phyloP scores from a whole-genome alignment of 2,888 invertebrate species.

The Tipula helvola region DNA sequence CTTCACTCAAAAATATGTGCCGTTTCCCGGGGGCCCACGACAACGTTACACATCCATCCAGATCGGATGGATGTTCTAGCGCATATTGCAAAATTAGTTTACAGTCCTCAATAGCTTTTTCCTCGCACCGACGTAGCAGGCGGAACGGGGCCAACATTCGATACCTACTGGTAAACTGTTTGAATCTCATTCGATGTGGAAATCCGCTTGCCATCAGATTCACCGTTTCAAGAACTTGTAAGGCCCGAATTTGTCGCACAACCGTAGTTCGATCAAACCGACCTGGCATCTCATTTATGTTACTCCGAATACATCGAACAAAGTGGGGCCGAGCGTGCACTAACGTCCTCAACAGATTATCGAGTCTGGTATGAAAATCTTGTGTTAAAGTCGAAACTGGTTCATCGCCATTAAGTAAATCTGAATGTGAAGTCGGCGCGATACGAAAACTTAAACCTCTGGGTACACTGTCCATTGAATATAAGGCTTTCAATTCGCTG shows the following conservation, averaged over 20 bases:
- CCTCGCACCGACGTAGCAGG: conserved; percentile 49
- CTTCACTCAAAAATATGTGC: conserved; percentile 89
- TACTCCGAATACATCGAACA: conserved; percentile 83
- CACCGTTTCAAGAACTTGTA: conserved; percentile 87
- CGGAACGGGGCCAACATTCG: conserved; percentile 72
- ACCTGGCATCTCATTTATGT: conserved; percentile 66
- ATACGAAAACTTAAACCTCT: conserved; percentile 74
- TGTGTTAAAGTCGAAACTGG: conserved; percentile 82
- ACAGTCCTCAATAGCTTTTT: conserved; percentile 63
- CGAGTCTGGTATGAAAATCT: conserved; percentile 88
- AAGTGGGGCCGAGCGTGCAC: conserved; percentile 92
- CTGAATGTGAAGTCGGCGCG: conserved; percentile 78
- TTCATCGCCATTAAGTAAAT: conserved; percentile 69
- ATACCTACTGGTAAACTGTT: conserved; percentile 79
- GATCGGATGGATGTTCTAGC: conserved; percentile 44
- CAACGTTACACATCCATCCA: conserved; percentile 48
- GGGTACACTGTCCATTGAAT: conserved; percentile 60
- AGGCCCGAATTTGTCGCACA: conserved; percentile 76
- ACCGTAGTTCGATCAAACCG: conserved; percentile 74
- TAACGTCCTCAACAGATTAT: conserved; percentile 79
- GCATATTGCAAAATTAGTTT: conserved; percentile 61
- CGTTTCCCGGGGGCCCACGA: conserved; percentile 88
- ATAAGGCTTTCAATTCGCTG: conserved; percentile 74
- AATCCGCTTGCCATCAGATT: conserved; percentile 92
- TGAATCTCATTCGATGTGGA: conserved; percentile 90